A percentile compares a stretch with the other conserved stretches of the same genome.
Evolutionary conservation across 2,797 vertebrate genomes (phyloP).

Genomic region (Orientallactaga sibirica): DNA sequence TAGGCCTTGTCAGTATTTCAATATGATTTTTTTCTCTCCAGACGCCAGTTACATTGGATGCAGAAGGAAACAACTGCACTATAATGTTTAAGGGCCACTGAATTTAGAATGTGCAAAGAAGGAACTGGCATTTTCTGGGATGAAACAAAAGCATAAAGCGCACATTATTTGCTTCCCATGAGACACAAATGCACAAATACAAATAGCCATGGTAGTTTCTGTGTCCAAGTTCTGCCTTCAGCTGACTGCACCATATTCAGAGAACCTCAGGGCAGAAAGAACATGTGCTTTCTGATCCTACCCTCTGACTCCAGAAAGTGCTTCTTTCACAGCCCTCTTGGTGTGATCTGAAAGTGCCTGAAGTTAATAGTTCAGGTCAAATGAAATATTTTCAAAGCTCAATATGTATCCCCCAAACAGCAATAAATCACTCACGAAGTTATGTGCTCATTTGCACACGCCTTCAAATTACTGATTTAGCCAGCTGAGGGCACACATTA

Average conservation of each 20-base stretch:
- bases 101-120: constrained; percentile 1
- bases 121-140: neutral
- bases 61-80: neutral
- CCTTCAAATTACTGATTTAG: constrained; percentile 80
- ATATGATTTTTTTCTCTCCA: neutral
- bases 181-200: constrained; percentile 6
- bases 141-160: neutral
- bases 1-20: neutral
- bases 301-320: neutral
- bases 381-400: constrained; percentile 76
- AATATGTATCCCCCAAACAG: constrained; percentile 72
- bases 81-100: neutral
- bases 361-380: constrained; percentile 73
- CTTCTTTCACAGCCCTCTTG: neutral
- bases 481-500: constrained; percentile 82
- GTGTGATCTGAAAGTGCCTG: neutral
- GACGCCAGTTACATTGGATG: neutral
- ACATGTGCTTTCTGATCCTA: neutral
- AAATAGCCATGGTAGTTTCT: constrained; percentile 13
- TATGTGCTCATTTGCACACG: constrained; percentile 79
- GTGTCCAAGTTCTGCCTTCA: neutral
- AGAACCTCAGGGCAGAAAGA: neutral
- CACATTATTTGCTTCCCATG: neutral
- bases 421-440: constrained; percentile 81
- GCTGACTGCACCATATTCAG: neutral